These are phyloP conservation scores for Catostylus mosaicus DNA, from an alignment of 30 jellyfish, hydroid and myxozoan genomes.

Conservation along the genomic window DNA sequence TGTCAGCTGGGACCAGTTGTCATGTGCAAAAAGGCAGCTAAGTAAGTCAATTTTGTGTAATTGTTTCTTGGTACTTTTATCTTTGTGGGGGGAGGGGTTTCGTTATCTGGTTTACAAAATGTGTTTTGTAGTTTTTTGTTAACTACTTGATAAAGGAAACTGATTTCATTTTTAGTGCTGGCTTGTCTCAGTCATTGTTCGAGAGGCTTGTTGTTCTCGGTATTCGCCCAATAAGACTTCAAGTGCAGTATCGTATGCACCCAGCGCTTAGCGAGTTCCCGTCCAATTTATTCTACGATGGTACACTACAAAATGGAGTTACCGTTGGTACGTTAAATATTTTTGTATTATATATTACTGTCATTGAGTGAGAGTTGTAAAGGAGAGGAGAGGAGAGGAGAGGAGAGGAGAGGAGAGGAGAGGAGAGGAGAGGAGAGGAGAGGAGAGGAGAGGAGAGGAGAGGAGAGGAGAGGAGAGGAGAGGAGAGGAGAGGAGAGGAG, in stretches of 20 bases:
- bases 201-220: conserved; percentile 98
- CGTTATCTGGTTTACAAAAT: too few relatives aligned
- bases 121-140: too few relatives aligned
- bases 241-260: conserved; percentile 99
- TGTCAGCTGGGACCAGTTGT: conserved; percentile 99
- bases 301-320: conserved; percentile 99
- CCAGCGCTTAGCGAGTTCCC: conserved; percentile 99
- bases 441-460: too few relatives aligned
- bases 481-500: too few relatives aligned
- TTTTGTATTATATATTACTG: not conserved
- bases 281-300: conserved; percentile 96
- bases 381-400: too few relatives aligned
- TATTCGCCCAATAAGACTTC: conserved; percentile 95
- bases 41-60: conserved; percentile 40
- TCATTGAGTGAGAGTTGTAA: too few relatives aligned
- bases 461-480: too few relatives aligned
- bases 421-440: too few relatives aligned
- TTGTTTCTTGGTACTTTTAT: too few relatives aligned
- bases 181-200: conserved; percentile 96
- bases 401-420: too few relatives aligned
- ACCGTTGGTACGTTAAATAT: conserved; percentile 85
- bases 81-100: too few relatives aligned
- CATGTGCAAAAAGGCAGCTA: conserved; percentile 99
- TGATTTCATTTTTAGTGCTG: conserved; percentile 77
- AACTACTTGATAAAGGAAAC: not conserved